A percentile compares a stretch with the other conserved stretches of the same genome.
phyloP scores from a whole-genome alignment of 2,888 invertebrate genomes.

The Baronia brevicornis region DNA sequence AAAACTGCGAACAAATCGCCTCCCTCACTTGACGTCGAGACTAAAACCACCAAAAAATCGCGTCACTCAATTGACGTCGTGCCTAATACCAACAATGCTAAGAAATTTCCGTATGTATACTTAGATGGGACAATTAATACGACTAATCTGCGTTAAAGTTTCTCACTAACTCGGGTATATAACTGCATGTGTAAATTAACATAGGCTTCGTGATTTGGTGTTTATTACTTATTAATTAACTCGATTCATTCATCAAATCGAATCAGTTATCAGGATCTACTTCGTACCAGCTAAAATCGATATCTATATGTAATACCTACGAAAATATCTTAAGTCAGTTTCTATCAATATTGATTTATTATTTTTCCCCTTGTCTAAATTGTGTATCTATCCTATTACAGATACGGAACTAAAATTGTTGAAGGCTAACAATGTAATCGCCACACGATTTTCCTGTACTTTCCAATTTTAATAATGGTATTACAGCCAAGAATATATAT shows the following conservation, averaged over 20 bases:
- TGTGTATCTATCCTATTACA: too few species aligned
- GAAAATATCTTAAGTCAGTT: too few species aligned
- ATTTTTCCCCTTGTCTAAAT: too few species aligned
- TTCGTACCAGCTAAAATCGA: too few species aligned
- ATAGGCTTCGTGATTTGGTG: background rate
- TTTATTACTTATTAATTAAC: background rate
- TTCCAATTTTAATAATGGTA: background rate
- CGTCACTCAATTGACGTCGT: constrained; percentile 11
- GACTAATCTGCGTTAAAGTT: constrained; percentile 14
- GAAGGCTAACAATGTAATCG: too few species aligned
- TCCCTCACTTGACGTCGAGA: too few species aligned
- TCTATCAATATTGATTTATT: too few species aligned
- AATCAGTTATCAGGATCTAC: too few species aligned
- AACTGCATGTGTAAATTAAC: constrained; percentile 12
- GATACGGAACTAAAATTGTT: too few species aligned
- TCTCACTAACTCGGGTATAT: constrained; percentile 8
- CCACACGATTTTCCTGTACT: background rate
- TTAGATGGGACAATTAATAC: constrained; percentile 18
- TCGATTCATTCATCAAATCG: background rate
- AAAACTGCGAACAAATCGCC: constrained; percentile 50
- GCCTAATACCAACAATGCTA: constrained; percentile 14
- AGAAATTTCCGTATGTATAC: constrained; percentile 26
- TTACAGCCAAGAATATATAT: too few species aligned
- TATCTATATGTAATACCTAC: too few species aligned
- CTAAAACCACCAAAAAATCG: too few species aligned